Base-by-base conservation (phyloP, 2,797 vertebrate species). In the Enteromius trimaculatus region DNA sequence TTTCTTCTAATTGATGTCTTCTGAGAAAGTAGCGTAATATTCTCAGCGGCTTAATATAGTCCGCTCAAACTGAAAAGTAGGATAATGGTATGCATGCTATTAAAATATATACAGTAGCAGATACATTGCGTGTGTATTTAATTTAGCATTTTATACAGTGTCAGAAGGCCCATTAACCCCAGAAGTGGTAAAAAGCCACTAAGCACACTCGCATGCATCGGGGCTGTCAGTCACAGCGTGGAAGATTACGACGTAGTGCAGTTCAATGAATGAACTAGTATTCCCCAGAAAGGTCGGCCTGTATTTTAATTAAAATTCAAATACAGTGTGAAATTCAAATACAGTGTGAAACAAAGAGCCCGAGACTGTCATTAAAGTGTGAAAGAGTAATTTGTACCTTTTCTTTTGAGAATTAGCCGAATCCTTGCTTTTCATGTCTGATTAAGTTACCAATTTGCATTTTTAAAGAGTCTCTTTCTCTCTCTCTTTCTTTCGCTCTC, bases 361-460 rank as follows among this genome's bases (percentile, higher is more conserved):
- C 89, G 89, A 88, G 82, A 92, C 87, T 88, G 87, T 87, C 80
- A 86, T 89, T 88, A 83, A 86, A 88, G 82, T 86, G 88, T 91
- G 84, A 89, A 88, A 87, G 92, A 91, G 88, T 92, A 90, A 90
- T 94, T 91, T 93, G 92, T 90, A 87, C 86, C 87, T 92, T 90
- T 88, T 86, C 88, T 89, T 87, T 80, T 88, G 86, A 88, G 90
- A 92, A 93, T 91, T 91, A 95, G 86, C 89, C 89, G 86, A 91
- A 92, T 91, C 85, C 80, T 90, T 81, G 88, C 90, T 90, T 89
- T 91, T 89, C 80, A 85, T 90, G 90, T 93, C 91, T 94, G 93
- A 92, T 90, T 93, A 92, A 92, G 92, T 93, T 93, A 92, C 90
- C 89, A 92, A 94, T 94, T 95, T 93, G 92, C 93, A 94, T 94